Base-by-base conservation (phyloP, 2,113 vertebrate genomes). In the Narcine bancroftii region DNA sequence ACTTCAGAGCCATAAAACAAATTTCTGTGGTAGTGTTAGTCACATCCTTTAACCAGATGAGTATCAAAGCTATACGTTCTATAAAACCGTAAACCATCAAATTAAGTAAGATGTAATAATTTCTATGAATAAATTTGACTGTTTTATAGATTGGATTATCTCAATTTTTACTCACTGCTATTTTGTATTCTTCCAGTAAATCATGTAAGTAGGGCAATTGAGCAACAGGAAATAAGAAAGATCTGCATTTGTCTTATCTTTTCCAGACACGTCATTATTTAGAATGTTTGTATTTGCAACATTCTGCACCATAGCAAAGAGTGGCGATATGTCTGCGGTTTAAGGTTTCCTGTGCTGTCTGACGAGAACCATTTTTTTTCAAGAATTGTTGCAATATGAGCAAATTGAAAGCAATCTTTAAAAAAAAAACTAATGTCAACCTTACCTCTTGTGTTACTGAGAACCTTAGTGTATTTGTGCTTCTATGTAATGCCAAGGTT, bases 321-420 rank as follows among this genome's bases (percentile, higher is more conserved):
- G 60, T 33, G 92, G 36, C 92, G 92, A 89, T 36, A 29, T 0
- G 0, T 92, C 92, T 92, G 92, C 85, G 89, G 72, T 0, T 0
- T 0, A 92, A 93, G 77, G 1, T 93, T 94, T 95, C 93, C 93
- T 93, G 92, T 93, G 66, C 79, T 60, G 69, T 92, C 76, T 92
- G 92, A 92, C n/a, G 75, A 93, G 72, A 33, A 92, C 1, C 79
- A 93, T 91, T 26, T 47, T 50, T 47, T 36, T 60, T 0, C 29
- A 60, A 69, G 11, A 29, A 42, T 42, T 26, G 19, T 65, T 69
- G 60, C 42, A 91, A 29, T 91, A 39, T 29, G 69, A 33, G 65
- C 39, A 71, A 42, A 45, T 71, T 69, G 66, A 47, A 69, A 91
- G 13, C 26, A 47, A 91, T 60, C 39, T 71, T 71, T 71, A 33